phyloP scores from a whole-genome alignment of 2,797 vertebrate species.

The Limnodromus scolopaceus region DNA sequence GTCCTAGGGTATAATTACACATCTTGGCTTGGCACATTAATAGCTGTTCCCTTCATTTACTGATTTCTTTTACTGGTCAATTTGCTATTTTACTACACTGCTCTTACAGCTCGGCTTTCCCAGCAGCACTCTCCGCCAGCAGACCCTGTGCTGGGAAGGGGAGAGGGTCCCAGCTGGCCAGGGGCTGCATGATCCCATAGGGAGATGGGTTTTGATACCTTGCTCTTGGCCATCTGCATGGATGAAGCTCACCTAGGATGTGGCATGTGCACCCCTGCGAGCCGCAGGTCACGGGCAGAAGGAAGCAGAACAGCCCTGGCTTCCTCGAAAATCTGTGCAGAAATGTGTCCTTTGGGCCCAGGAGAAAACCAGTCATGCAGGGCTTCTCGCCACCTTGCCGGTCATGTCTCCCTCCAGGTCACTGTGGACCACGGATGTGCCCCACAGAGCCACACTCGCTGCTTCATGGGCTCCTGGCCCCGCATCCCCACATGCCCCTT shows the following conservation, averaged over 20 bases:
- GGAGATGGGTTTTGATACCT: not conserved
- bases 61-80: constrained; percentile 70
- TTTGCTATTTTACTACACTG: constrained; percentile 54
- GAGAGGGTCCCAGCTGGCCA: not conserved
- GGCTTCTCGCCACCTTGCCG: not conserved
- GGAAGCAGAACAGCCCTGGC: not conserved
- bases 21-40: constrained; percentile 69
- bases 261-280: rapidly evolving
- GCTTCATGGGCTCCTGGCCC: not conserved
- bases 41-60: constrained; percentile 70
- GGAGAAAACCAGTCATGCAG: not conserved
- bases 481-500: rapidly evolving
- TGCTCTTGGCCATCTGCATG: rapidly evolving
- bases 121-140: not conserved
- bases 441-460: not conserved
- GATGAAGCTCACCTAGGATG: not conserved
- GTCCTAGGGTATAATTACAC: constrained; percentile 67
- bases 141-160: not conserved
- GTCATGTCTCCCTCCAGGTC: rapidly evolving
- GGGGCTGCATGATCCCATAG: not conserved
- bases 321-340: not conserved
- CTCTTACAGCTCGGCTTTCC: constrained; percentile 22
- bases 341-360: not conserved
- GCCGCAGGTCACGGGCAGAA: not conserved
- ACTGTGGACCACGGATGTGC: rapidly evolving